phyloP scores from a whole-genome alignment of 2,797 vertebrate species.

The Rhinoraja longicauda region DNA sequence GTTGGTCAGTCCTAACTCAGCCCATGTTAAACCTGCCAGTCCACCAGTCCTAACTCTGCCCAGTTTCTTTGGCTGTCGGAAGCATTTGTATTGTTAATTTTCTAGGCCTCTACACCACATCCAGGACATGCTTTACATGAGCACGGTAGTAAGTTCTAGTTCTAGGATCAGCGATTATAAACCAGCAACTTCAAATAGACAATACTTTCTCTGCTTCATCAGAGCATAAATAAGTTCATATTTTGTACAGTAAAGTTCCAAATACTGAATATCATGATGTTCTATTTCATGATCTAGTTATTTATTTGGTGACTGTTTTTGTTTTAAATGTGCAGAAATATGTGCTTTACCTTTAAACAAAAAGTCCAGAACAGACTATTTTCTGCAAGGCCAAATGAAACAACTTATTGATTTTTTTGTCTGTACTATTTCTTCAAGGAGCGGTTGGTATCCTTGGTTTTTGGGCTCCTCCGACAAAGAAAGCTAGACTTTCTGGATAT shows the following conservation, averaged over 20 bases:
- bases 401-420: constrained; percentile 14
- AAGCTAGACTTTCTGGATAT: constrained; percentile 95
- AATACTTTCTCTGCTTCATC: background rate
- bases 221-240: background rate
- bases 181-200: background rate
- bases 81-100: background rate
- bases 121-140: background rate
- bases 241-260: background rate
- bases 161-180: background rate
- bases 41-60: background rate
- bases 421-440: constrained; percentile 64
- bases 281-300: too few species aligned
- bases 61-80: background rate
- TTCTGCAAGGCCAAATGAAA: background rate
- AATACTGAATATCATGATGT: background rate
- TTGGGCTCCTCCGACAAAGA: constrained; percentile 86
- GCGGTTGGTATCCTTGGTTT: constrained; percentile 83
- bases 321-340: background rate
- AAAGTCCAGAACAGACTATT: constrained; percentile 38
- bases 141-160: background rate
- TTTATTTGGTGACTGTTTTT: background rate
- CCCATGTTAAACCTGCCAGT: background rate
- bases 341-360: constrained; percentile 29
- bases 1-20: too few species aligned
- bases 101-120: background rate